These are phyloP conservation scores for Macquaria ambigua DNA, from an alignment of 2,113 vertebrate species.

Conservation along the genomic window DNA sequence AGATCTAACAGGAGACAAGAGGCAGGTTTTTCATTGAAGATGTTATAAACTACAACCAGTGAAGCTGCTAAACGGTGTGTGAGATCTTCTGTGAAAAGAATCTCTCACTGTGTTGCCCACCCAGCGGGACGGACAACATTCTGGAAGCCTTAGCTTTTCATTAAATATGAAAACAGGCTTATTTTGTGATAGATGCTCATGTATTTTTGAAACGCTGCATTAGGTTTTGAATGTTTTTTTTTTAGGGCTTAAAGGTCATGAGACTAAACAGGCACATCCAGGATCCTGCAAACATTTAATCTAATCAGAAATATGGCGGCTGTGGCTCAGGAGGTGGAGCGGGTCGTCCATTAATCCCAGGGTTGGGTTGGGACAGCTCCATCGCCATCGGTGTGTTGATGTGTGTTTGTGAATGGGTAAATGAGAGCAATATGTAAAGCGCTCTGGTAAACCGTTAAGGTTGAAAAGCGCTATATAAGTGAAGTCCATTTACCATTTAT, in stretches of 20 bases:
- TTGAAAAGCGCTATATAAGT: no score
- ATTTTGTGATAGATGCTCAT: neutral
- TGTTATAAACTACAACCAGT: neutral
- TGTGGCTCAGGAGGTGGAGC: no score
- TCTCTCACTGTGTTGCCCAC: no score
- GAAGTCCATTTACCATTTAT: no score
- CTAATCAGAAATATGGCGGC: neutral
- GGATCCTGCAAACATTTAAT: slow-evolving; percentile 13
- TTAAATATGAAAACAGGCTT: slow-evolving; percentile 10
- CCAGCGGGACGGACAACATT: neutral
- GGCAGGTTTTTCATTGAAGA: neutral
- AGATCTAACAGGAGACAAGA: neutral
- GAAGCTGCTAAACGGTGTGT: neutral
- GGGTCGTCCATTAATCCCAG: no score
- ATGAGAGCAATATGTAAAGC: no score
- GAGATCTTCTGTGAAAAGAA: neutral
- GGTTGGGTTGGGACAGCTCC: no score
- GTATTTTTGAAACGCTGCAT: neutral
- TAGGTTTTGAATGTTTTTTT: neutral
- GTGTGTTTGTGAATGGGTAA: no score
- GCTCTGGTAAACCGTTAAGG: no score
- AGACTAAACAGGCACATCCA: neutral
- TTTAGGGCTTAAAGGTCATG: neutral
- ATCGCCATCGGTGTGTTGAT: no score
- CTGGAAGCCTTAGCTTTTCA: neutral